Conservation (phyloP, 2,797 vertebrate species). For the Lateolabrax maculatus region DNA sequence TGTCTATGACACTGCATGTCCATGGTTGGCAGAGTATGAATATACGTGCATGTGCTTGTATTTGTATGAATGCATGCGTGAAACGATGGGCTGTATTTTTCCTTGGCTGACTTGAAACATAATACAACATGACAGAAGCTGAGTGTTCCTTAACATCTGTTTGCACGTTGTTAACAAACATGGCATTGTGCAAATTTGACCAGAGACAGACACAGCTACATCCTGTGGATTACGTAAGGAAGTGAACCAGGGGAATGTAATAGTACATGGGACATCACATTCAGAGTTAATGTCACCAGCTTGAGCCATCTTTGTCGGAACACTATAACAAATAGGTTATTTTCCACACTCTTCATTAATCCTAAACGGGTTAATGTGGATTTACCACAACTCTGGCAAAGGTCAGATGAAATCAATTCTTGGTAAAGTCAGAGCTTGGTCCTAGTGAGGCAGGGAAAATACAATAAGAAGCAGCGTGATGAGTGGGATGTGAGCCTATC, state of each 20-base stretch:
- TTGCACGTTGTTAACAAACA: conserved; percentile 74
- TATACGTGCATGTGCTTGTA: conserved; percentile 26
- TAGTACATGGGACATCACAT: conserved; percentile 25
- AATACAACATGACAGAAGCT: conserved; percentile 70
- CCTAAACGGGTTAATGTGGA: conserved; percentile 75
- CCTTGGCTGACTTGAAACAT: conserved; percentile 62
- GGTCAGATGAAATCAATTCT: conserved; percentile 83
- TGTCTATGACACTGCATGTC: conserved; percentile 53
- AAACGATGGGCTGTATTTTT: conserved; percentile 50
- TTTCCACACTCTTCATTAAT: conserved; percentile 72
- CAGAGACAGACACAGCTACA: conserved; percentile 52
- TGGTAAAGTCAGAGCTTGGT: conserved; percentile 57
- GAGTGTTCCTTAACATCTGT: conserved; percentile 67
- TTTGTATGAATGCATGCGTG: conserved; percentile 42
- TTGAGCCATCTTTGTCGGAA: conserved; percentile 53
- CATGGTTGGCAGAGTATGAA: conserved; percentile 55
- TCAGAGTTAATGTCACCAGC: conserved; percentile 39
- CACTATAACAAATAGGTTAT: conserved; percentile 65
- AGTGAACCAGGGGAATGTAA: conserved; percentile 18
- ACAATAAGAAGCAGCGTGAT: conserved; percentile 64
- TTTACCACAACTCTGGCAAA: conserved; percentile 77
- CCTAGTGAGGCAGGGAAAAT: conserved; percentile 48
- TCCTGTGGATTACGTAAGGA: conserved; percentile 34
- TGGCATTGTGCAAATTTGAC: conserved; percentile 61
- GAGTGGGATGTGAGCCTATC: conserved; percentile 70